A percentile compares a stretch with the other conserved stretches of the same genome.
Conservation (phyloP, 2,113 vertebrate genomes). For the Barnardius zonarius region DNA sequence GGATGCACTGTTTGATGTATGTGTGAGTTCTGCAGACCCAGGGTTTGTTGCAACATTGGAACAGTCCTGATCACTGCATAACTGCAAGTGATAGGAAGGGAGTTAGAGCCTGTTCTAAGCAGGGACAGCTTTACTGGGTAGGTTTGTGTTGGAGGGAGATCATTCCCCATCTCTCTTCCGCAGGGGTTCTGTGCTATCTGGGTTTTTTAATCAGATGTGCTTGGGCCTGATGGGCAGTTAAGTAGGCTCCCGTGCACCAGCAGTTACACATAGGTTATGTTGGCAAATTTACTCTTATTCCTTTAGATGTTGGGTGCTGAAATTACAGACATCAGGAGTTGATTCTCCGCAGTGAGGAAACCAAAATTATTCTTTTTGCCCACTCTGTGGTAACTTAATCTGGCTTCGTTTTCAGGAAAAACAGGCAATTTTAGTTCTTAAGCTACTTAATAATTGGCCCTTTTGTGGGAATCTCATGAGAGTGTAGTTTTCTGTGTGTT, state of each 20-base stretch:
- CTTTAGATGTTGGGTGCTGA: neutral
- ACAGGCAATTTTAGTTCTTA: neutral
- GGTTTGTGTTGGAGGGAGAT: neutral
- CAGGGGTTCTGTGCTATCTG: neutral
- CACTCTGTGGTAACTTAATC: neutral
- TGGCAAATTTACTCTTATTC: neutral
- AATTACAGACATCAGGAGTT: neutral
- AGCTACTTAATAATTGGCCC: neutral
- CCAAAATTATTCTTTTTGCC: neutral
- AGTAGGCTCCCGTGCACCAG: neutral
- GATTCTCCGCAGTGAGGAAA: neutral
- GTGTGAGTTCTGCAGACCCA: neutral
- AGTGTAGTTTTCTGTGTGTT: neutral
- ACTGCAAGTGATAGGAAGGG: neutral
- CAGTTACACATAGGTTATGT: neutral
- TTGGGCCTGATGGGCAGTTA: neutral
- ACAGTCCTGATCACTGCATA: neutral
- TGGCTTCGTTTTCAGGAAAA: neutral
- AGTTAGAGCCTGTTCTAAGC: neutral
- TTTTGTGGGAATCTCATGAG: neutral
- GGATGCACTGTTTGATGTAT: accelerated
- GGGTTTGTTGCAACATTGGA: neutral
- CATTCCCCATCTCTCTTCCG: neutral
- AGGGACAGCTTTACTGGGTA: neutral
- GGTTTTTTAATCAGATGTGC: accelerated